Conservation (phyloP, 2,888 invertebrate genomes). For the Hemicrepidius hirtus region DNA sequence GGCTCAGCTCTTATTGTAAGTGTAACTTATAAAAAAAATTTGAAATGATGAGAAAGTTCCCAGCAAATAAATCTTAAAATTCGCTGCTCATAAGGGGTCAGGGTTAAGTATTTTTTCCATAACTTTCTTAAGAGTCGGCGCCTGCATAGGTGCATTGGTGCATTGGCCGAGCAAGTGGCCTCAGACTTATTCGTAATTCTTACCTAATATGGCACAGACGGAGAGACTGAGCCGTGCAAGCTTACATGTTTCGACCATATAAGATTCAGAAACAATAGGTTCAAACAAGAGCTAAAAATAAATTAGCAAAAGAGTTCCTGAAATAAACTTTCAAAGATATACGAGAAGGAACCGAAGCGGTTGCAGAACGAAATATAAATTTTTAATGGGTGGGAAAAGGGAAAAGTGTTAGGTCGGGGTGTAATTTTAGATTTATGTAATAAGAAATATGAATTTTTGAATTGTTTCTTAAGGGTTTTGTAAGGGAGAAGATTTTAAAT, state of each 20-base stretch:
- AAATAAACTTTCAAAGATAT: conserved; percentile 19
- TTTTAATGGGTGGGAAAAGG: conserved; percentile 1
- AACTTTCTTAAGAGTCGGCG: conserved; percentile 17
- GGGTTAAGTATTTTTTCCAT: not conserved
- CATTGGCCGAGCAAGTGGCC: conserved; percentile 36
- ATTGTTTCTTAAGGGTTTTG: not conserved
- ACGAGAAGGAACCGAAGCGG: conserved; percentile 9
- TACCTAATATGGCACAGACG: conserved; percentile 37
- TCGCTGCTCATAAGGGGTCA: not conserved
- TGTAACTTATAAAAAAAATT: too few species aligned
- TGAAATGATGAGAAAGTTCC: too few species aligned
- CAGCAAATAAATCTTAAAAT: not conserved
- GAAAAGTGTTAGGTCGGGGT: conserved; percentile 1
- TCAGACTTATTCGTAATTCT: conserved; percentile 41
- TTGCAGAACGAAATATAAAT: not conserved
- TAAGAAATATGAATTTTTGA: not conserved
- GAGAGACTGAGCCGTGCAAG: conserved; percentile 27
- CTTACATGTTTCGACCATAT: conserved; percentile 38
- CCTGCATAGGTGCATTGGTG: conserved; percentile 35
- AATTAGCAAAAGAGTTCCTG: not conserved
- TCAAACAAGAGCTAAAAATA: not conserved
- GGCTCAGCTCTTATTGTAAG: too few species aligned
- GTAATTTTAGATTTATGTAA: conserved; percentile 3
- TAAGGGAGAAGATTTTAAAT: not conserved
- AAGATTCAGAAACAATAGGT: conserved; percentile 31